Evolutionary conservation across 2,797 vertebrate genomes (phyloP), one percentile per base, ranked within the genome.

Genomic region (Chiroxiphia lanceolata): DNA sequence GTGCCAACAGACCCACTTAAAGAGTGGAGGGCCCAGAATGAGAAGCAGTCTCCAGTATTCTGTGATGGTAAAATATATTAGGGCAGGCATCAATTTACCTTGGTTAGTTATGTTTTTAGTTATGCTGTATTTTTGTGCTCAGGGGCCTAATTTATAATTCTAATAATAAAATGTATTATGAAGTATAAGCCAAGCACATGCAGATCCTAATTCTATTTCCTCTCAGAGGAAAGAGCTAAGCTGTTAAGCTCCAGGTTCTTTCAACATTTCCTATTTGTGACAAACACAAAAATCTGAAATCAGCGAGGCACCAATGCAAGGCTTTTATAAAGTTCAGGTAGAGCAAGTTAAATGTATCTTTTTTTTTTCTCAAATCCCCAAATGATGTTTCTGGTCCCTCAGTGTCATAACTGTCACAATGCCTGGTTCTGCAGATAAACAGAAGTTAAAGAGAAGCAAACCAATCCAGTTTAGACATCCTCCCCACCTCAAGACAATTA

Each of bases 181-280:
- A 95, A 94, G 89, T 85, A 85, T 93, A 89, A 94, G 93, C 96
- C 90, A 97, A 92, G 87, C 92, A 95, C 95, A 96, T 92, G 93
- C 90, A 94, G n/a, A 26, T 85, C 93, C 86, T 94, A 96, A 96
- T 90, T 96, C 93, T 95, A 72, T 83, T 97, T 93, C 83, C 81
- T 95, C 71, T 92, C 81, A 89, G 89, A 95, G 75, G 84, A 96
- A 96, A 92, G 90, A 78, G 86, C 86, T 93, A 96, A 96, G 88
- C 86, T 95, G 90, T 93, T 94, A 96, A 95, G 90, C 90, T 95
- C 50, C 65, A 85, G 10, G 80, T 95, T 95, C 75, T 96, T 96
- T 92, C 83, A 89, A 81, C 63, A 72, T 94, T 96, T 96, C 75
- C 78, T 67, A 75, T 92, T 89, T 93, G 71, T 0, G 3, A 85